These are phyloP conservation scores for Rhadinocentrus ornatus DNA, from an alignment of 2,797 vertebrate genomes.

Conservation along the genomic window DNA sequence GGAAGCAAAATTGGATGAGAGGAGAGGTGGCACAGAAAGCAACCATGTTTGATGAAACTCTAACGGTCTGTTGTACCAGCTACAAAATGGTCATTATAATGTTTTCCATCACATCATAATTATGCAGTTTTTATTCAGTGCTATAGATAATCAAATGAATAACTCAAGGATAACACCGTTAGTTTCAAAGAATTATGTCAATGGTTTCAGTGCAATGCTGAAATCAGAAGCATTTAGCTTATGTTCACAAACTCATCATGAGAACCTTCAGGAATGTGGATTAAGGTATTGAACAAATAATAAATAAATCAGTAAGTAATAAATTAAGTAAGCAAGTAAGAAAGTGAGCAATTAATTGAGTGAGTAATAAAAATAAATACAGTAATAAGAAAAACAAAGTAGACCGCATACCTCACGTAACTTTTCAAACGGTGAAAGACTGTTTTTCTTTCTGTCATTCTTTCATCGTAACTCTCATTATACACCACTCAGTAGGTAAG, in stretches of 20 bases:
- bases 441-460: conserved; percentile 83
- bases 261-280: conserved; percentile 67
- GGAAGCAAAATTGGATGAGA: conserved; percentile 16
- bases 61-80: not conserved
- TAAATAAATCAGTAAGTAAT: conserved; percentile 9
- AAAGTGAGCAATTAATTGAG: too few species aligned
- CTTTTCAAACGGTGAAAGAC: conserved; percentile 77
- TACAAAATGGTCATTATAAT: too few species aligned
- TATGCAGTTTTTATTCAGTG: not conserved
- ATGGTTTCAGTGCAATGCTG: conserved; percentile 52
- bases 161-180: too few species aligned
- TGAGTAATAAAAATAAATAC: too few species aligned
- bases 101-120: not conserved
- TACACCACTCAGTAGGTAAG: conserved; percentile 77
- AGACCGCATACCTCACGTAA: conserved; percentile 70
- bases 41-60: conserved; percentile 12
- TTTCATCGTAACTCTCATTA: conserved; percentile 83
- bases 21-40: conserved; percentile 4
- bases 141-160: too few species aligned
- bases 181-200: conserved; percentile 83
- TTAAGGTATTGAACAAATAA: conserved; percentile 56
- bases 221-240: conserved; percentile 64
- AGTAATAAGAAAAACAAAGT: conserved; percentile 62
- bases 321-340: too few species aligned
- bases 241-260: conserved; percentile 70